Conservation (phyloP, 2,113 vertebrate species). For the Carassius gibelio region DNA sequence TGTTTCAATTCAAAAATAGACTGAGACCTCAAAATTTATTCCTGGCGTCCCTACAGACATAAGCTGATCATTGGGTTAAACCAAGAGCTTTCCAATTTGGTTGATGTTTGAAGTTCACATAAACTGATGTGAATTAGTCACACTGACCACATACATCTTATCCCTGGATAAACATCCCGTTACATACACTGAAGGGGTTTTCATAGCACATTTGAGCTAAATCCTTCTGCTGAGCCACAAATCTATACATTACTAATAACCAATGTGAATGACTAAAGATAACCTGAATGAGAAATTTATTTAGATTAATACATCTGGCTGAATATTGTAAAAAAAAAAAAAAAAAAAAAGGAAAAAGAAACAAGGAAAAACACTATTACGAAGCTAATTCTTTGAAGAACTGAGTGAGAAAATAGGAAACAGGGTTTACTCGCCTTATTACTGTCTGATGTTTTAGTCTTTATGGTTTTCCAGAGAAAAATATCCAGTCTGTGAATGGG, state of each 20-base stretch:
- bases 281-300: constrained; percentile 2
- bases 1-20: constrained; percentile 10
- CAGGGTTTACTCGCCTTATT: constrained; percentile 61
- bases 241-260: constrained; percentile 1
- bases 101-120: background rate
- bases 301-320: background rate
- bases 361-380: background rate
- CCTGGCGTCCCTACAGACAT: background rate
- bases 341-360: background rate
- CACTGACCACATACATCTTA: constrained; percentile 12
- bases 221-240: background rate
- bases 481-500: constrained; percentile 57
- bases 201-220: background rate
- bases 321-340: constrained; percentile 34
- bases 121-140: background rate
- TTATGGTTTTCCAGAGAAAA: constrained; percentile 75
- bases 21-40: background rate
- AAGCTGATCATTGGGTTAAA: background rate
- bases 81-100: background rate
- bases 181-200: background rate
- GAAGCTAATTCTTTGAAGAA: background rate
- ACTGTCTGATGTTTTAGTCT: constrained; percentile 46
- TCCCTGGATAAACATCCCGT: constrained; percentile 39
- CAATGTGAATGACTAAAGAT: constrained; percentile 34
- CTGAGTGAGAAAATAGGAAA: background rate